Conservation (phyloP, 2,888 invertebrate species). For the Phortica magna region DNA sequence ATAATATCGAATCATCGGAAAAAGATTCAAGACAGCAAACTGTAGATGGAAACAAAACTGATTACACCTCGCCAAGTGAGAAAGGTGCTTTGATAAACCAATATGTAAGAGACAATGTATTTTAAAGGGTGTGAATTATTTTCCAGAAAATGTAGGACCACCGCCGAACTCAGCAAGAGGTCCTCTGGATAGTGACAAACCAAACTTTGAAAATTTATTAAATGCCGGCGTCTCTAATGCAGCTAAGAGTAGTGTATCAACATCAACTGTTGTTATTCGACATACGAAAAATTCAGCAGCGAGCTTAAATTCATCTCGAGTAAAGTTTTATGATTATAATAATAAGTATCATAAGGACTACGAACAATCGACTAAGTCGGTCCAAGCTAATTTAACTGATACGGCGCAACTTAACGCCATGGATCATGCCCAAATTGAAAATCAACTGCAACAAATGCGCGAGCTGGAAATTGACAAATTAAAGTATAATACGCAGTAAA, state of each 20-base stretch:
- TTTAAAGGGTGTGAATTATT: no score
- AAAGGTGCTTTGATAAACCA: no score
- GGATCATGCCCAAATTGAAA: constrained; percentile 70
- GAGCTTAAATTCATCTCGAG: constrained; percentile 50
- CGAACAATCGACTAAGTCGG: constrained; percentile 68
- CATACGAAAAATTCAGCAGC: constrained; percentile 21
- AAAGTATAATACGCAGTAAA: constrained; percentile 50
- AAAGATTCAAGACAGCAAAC: constrained; percentile 22
- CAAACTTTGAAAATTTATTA: no score
- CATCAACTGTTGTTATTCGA: constrained; percentile 40
- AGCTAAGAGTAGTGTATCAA: constrained; percentile 31
- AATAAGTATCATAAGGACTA: constrained; percentile 78
- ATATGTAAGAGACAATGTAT: no score
- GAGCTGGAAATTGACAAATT: constrained; percentile 63
- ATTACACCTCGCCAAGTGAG: no score
- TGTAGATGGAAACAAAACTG: neutral
- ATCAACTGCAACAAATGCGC: constrained; percentile 54
- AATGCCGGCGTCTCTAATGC: neutral
- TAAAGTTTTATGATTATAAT: constrained; percentile 79
- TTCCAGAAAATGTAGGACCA: no score
- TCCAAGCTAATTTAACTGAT: constrained; percentile 69
- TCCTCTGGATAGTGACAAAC: no score
- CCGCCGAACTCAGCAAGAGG: no score
- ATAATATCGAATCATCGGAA: constrained; percentile 20
- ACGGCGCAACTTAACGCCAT: constrained; percentile 62